Conservation (phyloP, 1,140 invertebrate species). For the Doryteuthis pealeii region DNA sequence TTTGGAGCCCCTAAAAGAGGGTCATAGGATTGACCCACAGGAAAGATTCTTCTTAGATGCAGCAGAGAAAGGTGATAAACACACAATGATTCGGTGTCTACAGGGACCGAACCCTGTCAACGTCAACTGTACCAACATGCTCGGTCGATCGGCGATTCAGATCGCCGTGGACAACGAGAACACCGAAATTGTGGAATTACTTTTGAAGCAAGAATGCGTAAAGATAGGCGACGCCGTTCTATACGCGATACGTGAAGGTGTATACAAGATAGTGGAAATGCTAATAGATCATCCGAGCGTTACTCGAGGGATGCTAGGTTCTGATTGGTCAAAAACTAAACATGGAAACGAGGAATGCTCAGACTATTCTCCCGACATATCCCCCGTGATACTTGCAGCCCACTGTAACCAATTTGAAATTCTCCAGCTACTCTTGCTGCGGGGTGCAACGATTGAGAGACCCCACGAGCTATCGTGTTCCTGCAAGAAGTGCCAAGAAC, state of each 20-base stretch:
- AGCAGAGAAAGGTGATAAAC: slow-evolving; percentile 65
- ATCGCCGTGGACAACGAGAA: slow-evolving; percentile 60
- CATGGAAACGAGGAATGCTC: slow-evolving; percentile 44
- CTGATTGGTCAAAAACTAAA: slow-evolving; percentile 47
- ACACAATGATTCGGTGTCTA: slow-evolving; percentile 63
- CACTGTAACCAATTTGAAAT: slow-evolving; percentile 61
- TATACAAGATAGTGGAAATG: slow-evolving; percentile 67
- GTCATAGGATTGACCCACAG: slow-evolving; percentile 58
- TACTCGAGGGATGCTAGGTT: slow-evolving; percentile 47
- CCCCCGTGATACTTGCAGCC: slow-evolving; percentile 56
- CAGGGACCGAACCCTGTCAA: slow-evolving; percentile 61
- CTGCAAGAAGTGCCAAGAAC: slow-evolving; percentile 66
- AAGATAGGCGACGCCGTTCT: slow-evolving; percentile 59
- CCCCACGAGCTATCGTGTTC: slow-evolving; percentile 67
- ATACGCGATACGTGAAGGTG: slow-evolving; percentile 60
- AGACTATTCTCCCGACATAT: slow-evolving; percentile 56
- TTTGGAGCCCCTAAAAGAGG: slow-evolving; percentile 50
- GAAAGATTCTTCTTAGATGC: slow-evolving; percentile 65
- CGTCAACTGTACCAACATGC: slow-evolving; percentile 66
- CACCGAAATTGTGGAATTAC: slow-evolving; percentile 54
- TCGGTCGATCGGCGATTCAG: slow-evolving; percentile 65
- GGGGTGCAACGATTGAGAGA: slow-evolving; percentile 55
- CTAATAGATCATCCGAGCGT: slow-evolving; percentile 65
- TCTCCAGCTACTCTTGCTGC: slow-evolving; percentile 54
- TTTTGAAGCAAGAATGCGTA: slow-evolving; percentile 52